A percentile compares a stretch with the other conserved stretches of the same genome.
phyloP scores from a whole-genome alignment of 2,888 invertebrate genomes.

The Bombyx huttoni region DNA sequence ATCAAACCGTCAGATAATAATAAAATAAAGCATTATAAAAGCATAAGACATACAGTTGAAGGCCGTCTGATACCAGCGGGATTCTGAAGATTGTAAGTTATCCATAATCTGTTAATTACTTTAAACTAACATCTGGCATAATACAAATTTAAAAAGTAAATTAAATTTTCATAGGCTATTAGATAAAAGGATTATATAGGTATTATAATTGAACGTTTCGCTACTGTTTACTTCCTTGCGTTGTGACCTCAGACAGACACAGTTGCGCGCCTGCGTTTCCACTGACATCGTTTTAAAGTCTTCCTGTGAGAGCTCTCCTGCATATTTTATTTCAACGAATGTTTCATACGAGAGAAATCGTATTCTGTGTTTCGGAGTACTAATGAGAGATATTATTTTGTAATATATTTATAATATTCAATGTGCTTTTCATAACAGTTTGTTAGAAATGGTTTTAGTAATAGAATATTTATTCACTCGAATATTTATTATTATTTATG shows the following conservation, averaged over 20 bases:
- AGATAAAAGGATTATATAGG: too few relatives aligned
- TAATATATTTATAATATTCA: background rate
- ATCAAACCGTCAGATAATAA: too few relatives aligned
- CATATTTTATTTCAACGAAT: constrained; percentile 14
- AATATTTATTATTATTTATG: too few relatives aligned
- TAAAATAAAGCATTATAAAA: too few relatives aligned
- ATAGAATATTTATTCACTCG: too few relatives aligned
- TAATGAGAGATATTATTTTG: background rate
- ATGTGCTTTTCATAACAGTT: background rate
- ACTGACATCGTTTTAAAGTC: constrained; percentile 11
- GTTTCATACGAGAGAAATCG: background rate
- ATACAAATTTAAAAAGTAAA: too few relatives aligned
- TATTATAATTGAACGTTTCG: background rate
- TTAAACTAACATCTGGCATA: too few relatives aligned
- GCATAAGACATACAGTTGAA: too few relatives aligned
- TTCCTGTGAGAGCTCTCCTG: constrained; percentile 9
- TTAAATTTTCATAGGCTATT: too few relatives aligned
- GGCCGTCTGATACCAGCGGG: too few relatives aligned
- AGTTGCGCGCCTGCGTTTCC: background rate
- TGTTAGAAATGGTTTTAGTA: background rate
- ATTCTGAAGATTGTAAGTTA: too few relatives aligned
- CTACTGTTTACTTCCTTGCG: background rate
- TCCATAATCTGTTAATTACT: too few relatives aligned
- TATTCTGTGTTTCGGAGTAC: background rate
- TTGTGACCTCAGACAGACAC: background rate